Conservation (phyloP, 2,113 vertebrate genomes). For the Pedetes capensis region DNA sequence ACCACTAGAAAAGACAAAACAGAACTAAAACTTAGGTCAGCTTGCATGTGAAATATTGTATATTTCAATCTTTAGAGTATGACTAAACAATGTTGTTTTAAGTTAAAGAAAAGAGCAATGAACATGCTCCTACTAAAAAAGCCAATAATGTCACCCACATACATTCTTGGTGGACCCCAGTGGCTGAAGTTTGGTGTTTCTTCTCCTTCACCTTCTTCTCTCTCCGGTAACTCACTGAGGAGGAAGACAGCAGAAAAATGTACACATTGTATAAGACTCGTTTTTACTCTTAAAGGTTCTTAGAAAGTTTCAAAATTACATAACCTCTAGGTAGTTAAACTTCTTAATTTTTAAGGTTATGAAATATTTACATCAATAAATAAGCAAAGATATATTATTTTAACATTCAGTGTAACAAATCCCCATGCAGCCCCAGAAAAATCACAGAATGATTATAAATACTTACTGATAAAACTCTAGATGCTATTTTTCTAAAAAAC, state of each 20-base stretch:
- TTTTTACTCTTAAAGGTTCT: not conserved
- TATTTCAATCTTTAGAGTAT: not conserved
- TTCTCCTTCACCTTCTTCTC: conserved; percentile 97
- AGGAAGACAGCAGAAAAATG: conserved; percentile 51
- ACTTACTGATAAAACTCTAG: not conserved
- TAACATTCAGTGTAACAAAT: not conserved
- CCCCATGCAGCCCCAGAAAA: not conserved
- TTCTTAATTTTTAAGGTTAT: conserved; percentile 28
- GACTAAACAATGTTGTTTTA: not conserved
- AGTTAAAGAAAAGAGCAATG: not conserved
- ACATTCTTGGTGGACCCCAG: conserved; percentile 95
- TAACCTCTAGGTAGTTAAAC: not conserved
- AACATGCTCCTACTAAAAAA: not conserved
- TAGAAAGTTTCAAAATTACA: not conserved
- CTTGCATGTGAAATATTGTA: not conserved
- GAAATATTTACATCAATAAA: not conserved
- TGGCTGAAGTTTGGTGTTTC: conserved; percentile 96
- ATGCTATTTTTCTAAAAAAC: not conserved
- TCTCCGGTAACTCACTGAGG: conserved; percentile 92
- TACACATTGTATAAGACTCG: not conserved
- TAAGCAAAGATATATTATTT: not conserved
- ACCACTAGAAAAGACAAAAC: not conserved
- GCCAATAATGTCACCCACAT: conserved; percentile 56
- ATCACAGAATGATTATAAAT: not conserved
- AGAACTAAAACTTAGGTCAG: not conserved